Percentiles rank a stretch among this genome's conserved stretches.
phyloP scores from a whole-genome alignment of 2,113 vertebrate genomes.

The Lontra canadensis region DNA sequence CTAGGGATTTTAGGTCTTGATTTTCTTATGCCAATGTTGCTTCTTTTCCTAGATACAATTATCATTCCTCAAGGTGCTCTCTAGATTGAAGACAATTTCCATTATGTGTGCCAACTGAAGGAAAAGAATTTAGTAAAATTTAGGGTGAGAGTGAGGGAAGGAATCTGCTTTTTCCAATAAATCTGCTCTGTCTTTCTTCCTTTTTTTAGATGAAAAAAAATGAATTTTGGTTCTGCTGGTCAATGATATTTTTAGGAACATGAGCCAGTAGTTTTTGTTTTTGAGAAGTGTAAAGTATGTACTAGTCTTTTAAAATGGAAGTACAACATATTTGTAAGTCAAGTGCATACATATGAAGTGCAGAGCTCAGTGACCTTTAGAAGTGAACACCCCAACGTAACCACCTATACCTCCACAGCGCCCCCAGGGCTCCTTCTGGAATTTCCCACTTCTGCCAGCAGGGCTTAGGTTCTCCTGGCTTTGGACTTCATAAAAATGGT shows the following conservation, averaged over 20 bases:
- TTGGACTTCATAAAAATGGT: neutral
- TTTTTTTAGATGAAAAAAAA: neutral
- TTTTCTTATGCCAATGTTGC: neutral
- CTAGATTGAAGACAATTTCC: neutral
- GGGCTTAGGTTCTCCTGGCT: neutral
- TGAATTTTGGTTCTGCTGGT: slow-evolving; percentile 12
- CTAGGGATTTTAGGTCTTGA: neutral
- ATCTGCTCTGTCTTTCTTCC: neutral
- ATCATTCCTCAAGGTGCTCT: neutral
- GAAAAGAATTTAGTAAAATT: neutral
- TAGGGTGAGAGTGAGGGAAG: neutral
- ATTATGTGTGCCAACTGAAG: neutral
- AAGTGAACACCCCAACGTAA: neutral
- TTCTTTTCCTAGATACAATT: neutral
- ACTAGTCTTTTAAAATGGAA: neutral
- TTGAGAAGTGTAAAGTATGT: slow-evolving; percentile 28
- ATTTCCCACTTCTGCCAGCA: neutral
- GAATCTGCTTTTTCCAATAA: neutral
- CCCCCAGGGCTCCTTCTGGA: neutral
- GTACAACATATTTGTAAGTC: neutral
- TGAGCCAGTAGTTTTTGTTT: neutral
- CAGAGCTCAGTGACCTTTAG: neutral
- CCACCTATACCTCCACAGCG: neutral
- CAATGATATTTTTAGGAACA: neutral
- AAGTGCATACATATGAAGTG: neutral